Evolutionary conservation across 2,888 invertebrate species (phyloP).

Genomic region (Lacanobia wlatinum): DNA sequence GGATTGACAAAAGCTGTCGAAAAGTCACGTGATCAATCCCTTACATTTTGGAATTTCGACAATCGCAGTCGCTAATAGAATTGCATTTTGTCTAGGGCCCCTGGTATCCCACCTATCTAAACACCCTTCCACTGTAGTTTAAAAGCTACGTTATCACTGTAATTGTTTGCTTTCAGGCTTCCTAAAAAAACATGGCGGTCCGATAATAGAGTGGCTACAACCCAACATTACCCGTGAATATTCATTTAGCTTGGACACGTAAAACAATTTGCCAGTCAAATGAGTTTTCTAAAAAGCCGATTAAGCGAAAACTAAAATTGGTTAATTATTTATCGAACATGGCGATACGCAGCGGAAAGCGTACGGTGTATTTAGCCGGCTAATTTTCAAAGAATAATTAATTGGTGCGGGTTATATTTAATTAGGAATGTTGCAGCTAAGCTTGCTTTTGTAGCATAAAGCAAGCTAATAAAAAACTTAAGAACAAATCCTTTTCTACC

Average conservation of each 20-base stretch:
- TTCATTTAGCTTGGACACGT: slow-evolving; percentile 78
- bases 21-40: no score
- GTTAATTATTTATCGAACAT: slow-evolving; percentile 86
- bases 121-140: slow-evolving; percentile 8
- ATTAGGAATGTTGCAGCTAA: slow-evolving; percentile 30
- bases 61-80: no score
- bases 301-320: slow-evolving; percentile 89
- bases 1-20: no score
- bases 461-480: not conserved
- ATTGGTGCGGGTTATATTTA: slow-evolving; percentile 48
- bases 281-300: slow-evolving; percentile 90
- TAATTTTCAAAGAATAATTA: slow-evolving; percentile 63
- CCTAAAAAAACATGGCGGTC: slow-evolving; percentile 66
- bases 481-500: not conserved
- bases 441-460: not conserved
- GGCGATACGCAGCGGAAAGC: slow-evolving; percentile 66
- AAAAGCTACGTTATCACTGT: slow-evolving; percentile 35
- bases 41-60: no score
- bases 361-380: slow-evolving; percentile 47
- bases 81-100: no score
- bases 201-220: slow-evolving; percentile 62
- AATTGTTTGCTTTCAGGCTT: slow-evolving; percentile 54
- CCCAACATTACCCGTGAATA: slow-evolving; percentile 75
- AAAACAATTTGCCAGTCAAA: slow-evolving; percentile 88
- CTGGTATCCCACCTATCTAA: no score